phyloP scores from a whole-genome alignment of 2,113 vertebrate genomes.

The Heloderma charlesbogerti region DNA sequence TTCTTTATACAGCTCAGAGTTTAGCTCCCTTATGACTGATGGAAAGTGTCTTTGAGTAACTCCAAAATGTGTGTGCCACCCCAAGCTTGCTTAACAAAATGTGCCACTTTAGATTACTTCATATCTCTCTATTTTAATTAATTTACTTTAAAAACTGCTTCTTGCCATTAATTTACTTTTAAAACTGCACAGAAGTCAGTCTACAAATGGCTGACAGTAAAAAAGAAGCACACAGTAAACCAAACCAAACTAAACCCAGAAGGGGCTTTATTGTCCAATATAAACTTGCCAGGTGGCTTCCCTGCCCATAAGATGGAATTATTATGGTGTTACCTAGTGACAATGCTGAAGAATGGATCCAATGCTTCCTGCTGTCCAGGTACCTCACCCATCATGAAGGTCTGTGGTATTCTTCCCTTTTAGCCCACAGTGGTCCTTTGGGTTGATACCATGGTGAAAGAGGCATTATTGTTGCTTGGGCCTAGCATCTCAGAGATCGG shows the following conservation, averaged over 20 bases:
- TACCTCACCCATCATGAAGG: constrained; percentile 9
- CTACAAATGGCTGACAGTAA: background rate
- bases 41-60: background rate
- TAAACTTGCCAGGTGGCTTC: background rate
- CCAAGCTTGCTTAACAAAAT: background rate
- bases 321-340: constrained; percentile 44
- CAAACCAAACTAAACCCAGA: background rate
- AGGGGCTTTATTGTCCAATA: background rate
- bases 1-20: background rate
- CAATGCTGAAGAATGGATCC: constrained; percentile 44
- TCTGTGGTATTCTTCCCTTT: constrained; percentile 18
- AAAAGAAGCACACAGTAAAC: background rate
- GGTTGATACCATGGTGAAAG: constrained; percentile 39
- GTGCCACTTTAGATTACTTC: background rate
- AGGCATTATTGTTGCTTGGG: constrained; percentile 16
- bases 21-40: background rate
- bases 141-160: background rate
- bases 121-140: background rate
- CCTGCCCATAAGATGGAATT: background rate
- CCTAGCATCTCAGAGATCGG: background rate
- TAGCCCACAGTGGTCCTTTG: constrained; percentile 10
- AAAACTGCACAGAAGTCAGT: background rate
- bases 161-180: background rate
- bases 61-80: background rate
- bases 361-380: constrained; percentile 39